Base-by-base conservation (phyloP, 2,888 invertebrate species). In the Phaonia tiefii region DNA sequence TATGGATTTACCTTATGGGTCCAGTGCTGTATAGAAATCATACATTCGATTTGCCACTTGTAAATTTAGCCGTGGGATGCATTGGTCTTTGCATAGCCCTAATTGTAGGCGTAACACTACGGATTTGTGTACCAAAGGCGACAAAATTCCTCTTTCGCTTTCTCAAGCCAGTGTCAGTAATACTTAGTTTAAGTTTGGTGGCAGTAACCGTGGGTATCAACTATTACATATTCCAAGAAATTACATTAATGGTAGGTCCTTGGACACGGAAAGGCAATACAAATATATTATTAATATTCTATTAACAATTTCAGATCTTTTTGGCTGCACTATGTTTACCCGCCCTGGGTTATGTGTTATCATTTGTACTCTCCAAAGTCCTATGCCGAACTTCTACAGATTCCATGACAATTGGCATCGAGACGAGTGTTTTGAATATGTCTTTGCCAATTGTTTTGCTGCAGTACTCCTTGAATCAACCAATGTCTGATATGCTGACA, bases 391-490 rank as follows among this genome's bases (percentile, higher is more conserved):
- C 93, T 1, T 90, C 92, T 71, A 89, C 92, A 7, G 95, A 97
- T 88, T 91, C 93, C 11, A 91, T 96, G 42, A 96, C 98, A 5
- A 96, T 98, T 86, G 94, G 95, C 56, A 94, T 98, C 66, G 98
- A 98, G 92, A 96, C 96, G 0, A 96, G 97, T 70, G 94, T 97
- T 42, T 96, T 97, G 90, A 98, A 98, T 91, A 97, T 97, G 0
- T 97, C 96, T 60, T 94, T 98, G 82, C 93, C 97, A 1, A 97
- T 98, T 86, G 95, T 97, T 88, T 91, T 98, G 86, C 91, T 98
- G 76, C 91, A 95, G 79, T 94, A 96, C 88, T 94, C 96, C 1
- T 92, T 97, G 73, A 93, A 93, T 0, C 95, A 96, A 87, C 97
- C 97, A 0, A 94, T 95, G 82, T 95, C 95, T 0, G 97, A 97